phyloP scores from a whole-genome alignment of 92 coral and sea anemone genomes.

The Umimayanthus chanpuru region DNA sequence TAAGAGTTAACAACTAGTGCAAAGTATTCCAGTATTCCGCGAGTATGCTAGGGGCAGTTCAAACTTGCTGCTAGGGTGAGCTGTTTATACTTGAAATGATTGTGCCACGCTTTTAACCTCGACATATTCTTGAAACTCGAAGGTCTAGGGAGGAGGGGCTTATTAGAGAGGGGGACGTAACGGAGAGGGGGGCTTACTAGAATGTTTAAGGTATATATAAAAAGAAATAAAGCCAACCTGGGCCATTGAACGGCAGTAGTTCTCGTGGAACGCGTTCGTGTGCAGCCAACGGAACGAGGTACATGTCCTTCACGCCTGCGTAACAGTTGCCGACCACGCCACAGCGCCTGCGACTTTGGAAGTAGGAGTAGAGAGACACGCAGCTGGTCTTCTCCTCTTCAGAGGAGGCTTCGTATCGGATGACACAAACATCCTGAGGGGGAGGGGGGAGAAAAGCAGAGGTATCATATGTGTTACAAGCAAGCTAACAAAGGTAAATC shows the following conservation, averaged over 20 bases:
- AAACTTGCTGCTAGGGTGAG: no score
- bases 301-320: constrained; percentile 95
- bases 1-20: no score
- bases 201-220: neutral
- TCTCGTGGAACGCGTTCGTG: constrained; percentile 87
- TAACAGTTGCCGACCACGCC: constrained; percentile 98
- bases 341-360: constrained; percentile 97
- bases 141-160: no score
- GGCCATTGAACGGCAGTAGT: constrained; percentile 93
- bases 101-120: neutral
- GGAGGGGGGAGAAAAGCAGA: neutral
- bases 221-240: constrained; percentile 63
- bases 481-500: no score
- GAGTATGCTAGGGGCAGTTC: no score
- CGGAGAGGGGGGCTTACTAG: no score
- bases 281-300: constrained; percentile 87
- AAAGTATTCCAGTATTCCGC: no score
- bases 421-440: constrained; percentile 86
- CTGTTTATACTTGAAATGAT: no score
- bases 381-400: constrained; percentile 95
- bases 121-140: no score
- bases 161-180: no score
- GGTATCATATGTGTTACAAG: no score
- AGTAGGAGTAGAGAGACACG: constrained; percentile 94
- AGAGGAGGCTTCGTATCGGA: constrained; percentile 89